Base-by-base conservation (phyloP, 2,113 vertebrate genomes). In the Macquaria ambigua region DNA sequence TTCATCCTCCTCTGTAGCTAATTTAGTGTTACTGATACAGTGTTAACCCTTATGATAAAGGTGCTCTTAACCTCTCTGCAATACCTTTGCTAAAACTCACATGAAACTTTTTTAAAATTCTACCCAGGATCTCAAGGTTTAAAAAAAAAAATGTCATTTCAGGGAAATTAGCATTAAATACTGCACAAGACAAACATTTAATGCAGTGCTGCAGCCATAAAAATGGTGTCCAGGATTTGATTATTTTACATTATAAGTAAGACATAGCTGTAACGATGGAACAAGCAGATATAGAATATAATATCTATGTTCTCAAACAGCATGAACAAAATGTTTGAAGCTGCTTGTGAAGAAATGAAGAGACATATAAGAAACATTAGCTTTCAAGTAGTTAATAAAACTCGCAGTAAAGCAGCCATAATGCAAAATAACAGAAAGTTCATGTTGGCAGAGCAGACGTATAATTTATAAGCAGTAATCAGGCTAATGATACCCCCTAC, bases 391-490 rank as follows among this genome's bases (percentile, higher is more conserved):
- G 34, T 70, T 37, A 56, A 78, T 86, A 71, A 88, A 82, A 86
- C 2, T 23, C 63, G 46, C 73, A 77, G 39, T 41, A 37, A 87
- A 81, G 50, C 39, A 52, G 56, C 21, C 25, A 34, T 58, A 67
- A 66, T 39, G 52, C 71, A 74, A 61, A 83, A 79, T 68, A 77
- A 71, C 37, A 56, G 31, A 84, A 83, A 85, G 50, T 23, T 64
- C 53, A 72, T 64, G 41, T 62, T 92, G 79, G 78, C 79, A 78
- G 50, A 71, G 56, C 53, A 81, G 43, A 74, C 56, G 20, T 74
- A 53, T 75, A 25, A 74, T 87, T 82, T 82, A 77, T 63, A 82
- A 46, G 86, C 52, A n/a, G 55, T 77, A 81, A 84, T 74, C 74
- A 79, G 25, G 55, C 56, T 82, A 88, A 88, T 89, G 84, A 85